Base-by-base conservation (phyloP, 2,797 vertebrate species). In the Sebastiscus albofasciatus region DNA sequence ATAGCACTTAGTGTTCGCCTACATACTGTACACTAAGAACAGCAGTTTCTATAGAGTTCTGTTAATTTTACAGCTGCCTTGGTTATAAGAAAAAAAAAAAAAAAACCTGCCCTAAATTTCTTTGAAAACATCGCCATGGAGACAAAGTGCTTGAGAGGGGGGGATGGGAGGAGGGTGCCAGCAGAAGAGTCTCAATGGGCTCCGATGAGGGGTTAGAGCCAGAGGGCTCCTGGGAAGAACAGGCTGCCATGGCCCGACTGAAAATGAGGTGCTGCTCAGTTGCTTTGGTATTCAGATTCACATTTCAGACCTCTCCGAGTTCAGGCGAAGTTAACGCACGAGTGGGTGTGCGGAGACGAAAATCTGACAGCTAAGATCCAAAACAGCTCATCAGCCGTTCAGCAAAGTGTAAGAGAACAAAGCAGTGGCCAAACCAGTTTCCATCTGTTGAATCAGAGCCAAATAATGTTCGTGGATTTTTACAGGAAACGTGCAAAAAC, bases 71-170 rank as follows among this genome's bases (percentile, higher is more conserved):
- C 59, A 81, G 67, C 68, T 82, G 64, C 29, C 39, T 71, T 77
- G 3, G 71, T 62, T 36, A 59, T 78, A 74, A 61, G 56, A 36
- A 77, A 61, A 78, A 75, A 24, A 24, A 36, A 77, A 61, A 78
- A 73, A 72, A 52, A 64, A 77, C 65, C 79, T 82, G 75, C 13
- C 77, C 81, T 68, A 84, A 89, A 84, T 90, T 87, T 90, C 69
- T 78, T 86, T 90, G 70, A 91, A 86, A 91, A 89, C 81, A 93
- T 93, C 1, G 60, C 89, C 90, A 94, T 94, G 92, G 93, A 93
- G 91, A 93, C 90, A 86, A 92, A 92, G 86, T 90, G 86, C 82
- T 81, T 64, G 79, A 88, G 79, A 75, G 72, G 77, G 79, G 79
- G 79, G 87, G 80, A 75, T 68, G 81, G 71, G 85, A 73, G 75